Conservation (phyloP, 2,888 invertebrate genomes). For the Dastarcus helophoroides region DNA sequence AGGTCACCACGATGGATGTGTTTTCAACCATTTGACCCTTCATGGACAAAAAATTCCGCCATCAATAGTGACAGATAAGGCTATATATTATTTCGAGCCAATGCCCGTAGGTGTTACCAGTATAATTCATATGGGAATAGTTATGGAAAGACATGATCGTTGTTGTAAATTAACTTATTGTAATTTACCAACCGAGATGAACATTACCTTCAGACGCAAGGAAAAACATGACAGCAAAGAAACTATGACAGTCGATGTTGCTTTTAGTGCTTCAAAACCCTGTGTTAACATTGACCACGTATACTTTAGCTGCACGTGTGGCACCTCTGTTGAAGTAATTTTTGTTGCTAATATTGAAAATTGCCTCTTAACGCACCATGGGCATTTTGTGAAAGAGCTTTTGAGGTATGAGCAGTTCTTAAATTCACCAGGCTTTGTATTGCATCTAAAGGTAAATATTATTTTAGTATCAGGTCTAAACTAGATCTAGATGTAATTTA, state of each 20-base stretch:
- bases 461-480: too few relatives aligned
- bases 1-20: slow-evolving; percentile 21
- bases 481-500: too few relatives aligned
- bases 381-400: slow-evolving; percentile 14
- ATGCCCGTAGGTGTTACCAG: slow-evolving; percentile 23
- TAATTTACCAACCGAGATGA: neutral
- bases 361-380: slow-evolving; percentile 28
- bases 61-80: slow-evolving; percentile 21
- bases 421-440: too few relatives aligned
- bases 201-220: slow-evolving; percentile 5
- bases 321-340: slow-evolving; percentile 11
- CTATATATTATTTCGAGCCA: slow-evolving; percentile 28
- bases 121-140: slow-evolving; percentile 20
- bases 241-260: slow-evolving; percentile 3
- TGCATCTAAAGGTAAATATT: too few relatives aligned
- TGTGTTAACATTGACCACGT: slow-evolving; percentile 8
- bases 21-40: slow-evolving; percentile 31
- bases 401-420: too few relatives aligned
- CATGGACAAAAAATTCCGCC: slow-evolving; percentile 23
- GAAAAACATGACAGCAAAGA: slow-evolving; percentile 2
- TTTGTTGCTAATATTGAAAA: slow-evolving; percentile 27
- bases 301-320: slow-evolving; percentile 22
- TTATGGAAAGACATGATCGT: slow-evolving; percentile 12
- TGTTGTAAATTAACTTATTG: slow-evolving; percentile 14
- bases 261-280: neutral